These are phyloP conservation scores for Pachypeltis micranthus DNA, from an alignment of 1,140 invertebrate genomes.

Conservation along the genomic window DNA sequence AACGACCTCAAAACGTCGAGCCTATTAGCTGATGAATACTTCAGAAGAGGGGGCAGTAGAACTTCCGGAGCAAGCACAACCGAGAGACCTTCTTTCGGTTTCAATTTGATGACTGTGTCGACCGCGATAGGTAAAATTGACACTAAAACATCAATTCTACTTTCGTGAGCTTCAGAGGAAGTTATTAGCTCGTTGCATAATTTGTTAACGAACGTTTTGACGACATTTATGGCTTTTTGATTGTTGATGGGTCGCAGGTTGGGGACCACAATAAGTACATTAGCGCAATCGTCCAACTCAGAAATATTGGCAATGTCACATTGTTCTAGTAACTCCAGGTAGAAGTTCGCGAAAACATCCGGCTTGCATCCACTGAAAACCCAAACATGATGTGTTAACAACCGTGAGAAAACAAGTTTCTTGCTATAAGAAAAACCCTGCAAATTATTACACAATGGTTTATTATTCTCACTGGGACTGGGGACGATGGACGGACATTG, in stretches of 20 bases:
- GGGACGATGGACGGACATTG: too few species aligned
- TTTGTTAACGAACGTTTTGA: background rate
- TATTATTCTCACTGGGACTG: too few species aligned
- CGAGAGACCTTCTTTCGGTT: conserved; percentile 2
- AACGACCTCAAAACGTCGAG: conserved; percentile 15
- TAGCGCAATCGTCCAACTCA: background rate
- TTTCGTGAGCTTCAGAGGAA: background rate
- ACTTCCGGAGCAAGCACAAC: conserved; percentile 9
- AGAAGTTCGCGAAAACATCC: too few species aligned
- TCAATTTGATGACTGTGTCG: conserved; percentile 14
- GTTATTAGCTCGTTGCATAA: background rate
- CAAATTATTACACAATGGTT: too few species aligned
- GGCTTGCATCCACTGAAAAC: too few species aligned
- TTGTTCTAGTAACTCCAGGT: too few species aligned
- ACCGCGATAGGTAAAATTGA: background rate
- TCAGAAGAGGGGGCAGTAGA: conserved; percentile 3
- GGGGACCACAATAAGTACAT: conserved; percentile 12
- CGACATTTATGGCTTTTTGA: conserved; percentile 1
- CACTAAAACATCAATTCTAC: background rate
- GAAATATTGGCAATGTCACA: too few species aligned
- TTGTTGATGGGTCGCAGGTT: conserved; percentile 17
- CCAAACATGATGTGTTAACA: too few species aligned
- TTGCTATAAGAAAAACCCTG: too few species aligned
- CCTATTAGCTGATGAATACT: background rate
- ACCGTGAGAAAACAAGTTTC: too few species aligned